Evolutionary conservation across 2,797 vertebrate species (phyloP), one percentile per base, ranked within the genome.

Genomic region (Catharus ustulatus): DNA sequence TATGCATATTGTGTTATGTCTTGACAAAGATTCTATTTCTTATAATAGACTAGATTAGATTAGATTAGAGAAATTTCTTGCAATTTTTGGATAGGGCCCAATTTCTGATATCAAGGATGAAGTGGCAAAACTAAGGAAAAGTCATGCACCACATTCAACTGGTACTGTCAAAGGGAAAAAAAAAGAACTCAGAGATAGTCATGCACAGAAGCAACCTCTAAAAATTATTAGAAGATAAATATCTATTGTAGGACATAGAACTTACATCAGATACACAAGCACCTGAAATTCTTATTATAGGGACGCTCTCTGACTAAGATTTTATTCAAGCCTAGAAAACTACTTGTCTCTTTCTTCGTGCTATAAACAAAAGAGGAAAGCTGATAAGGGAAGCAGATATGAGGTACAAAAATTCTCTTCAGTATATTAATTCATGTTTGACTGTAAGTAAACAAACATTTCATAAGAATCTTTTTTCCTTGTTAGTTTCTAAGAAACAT

Each of bases 1-100:
- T 5, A 3, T 13, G 3, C 4, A 16, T 6, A 21, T 58, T 22
- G 19, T 3, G 2, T 36, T 66, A 19, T 4, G 1, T 58, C 21
- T 58, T 79, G n/a, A 82, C 46, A 85, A 75, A 57, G 26, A 45
- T 1, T 49, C 1, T 32, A 15, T 32, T 73, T 54, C 18, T 59
- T 86, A 42, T 11, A 45, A 43, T n/a, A 59, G 9, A 68, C 7
- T 80, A 43, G 24, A 68, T 46, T n/a, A 40, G 4, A 21, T 64
- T n/a, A 59, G 15, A 38, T 32, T 63, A 75, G 15, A 52, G 15
- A 2, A 57, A 54, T 61, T 78, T 80, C 21, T 61, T 72, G 6
- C 21, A 68, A 18, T 64, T 55, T 76, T 54, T 63, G 15, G 7
- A 17, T 30, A 13, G 24, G 58, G 27, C 9, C 11, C 38, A 36